A percentile compares a stretch with the other conserved stretches of the same genome.
phyloP scores from a whole-genome alignment of 2,888 invertebrate genomes.

The Cerastis leucographa region DNA sequence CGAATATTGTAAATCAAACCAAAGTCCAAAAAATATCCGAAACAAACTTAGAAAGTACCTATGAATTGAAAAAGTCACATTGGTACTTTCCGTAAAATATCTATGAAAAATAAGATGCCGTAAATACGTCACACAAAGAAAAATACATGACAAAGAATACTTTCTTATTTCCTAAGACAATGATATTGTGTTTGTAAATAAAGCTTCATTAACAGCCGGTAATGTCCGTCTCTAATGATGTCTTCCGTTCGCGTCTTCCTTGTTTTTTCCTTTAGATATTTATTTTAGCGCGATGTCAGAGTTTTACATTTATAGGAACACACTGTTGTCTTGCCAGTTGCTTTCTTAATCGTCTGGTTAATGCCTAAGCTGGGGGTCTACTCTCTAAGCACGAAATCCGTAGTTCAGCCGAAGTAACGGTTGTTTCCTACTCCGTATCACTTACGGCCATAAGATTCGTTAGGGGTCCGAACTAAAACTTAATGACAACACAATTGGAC shows the following conservation, averaged over 20 bases:
- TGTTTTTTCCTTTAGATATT: slow-evolving; percentile 35
- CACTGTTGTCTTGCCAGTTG: too few relatives aligned
- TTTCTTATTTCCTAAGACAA: slow-evolving; percentile 22
- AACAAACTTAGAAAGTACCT: neutral
- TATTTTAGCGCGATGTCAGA: slow-evolving; percentile 22
- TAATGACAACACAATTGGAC: too few relatives aligned
- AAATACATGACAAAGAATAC: neutral
- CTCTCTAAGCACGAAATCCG: too few relatives aligned
- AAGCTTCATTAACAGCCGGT: slow-evolving; percentile 46
- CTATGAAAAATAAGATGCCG: neutral
- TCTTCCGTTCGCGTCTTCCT: slow-evolving; percentile 27
- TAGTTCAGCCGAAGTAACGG: too few relatives aligned
- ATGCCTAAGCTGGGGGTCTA: too few relatives aligned
- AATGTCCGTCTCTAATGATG: slow-evolving; percentile 44
- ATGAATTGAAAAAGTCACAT: neutral
- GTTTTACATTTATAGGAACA: neutral
- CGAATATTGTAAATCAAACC: neutral
- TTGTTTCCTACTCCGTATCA: too few relatives aligned
- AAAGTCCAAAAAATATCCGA: neutral
- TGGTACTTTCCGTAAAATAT: neutral
- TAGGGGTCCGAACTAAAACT: too few relatives aligned
- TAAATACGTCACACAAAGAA: neutral
- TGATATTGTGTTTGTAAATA: slow-evolving; percentile 40
- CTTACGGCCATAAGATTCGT: too few relatives aligned
- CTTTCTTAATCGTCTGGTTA: too few relatives aligned